Percentiles rank a stretch among this genome's conserved stretches.
phyloP scores from a whole-genome alignment of 1,140 invertebrate genomes.

The Bombus sylvicola region DNA sequence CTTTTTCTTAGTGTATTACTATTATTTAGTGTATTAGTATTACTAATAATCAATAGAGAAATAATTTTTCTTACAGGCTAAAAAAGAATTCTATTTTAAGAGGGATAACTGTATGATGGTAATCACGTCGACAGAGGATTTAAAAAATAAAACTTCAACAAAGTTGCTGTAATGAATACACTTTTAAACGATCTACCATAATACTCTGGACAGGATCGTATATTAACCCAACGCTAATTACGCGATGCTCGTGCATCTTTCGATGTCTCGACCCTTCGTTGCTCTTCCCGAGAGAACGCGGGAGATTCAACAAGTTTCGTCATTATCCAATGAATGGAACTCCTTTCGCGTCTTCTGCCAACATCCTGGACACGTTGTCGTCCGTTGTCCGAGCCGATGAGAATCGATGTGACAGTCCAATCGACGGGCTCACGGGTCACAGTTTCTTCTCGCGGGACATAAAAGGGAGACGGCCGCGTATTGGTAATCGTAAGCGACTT shows the following conservation, averaged over 20 bases:
- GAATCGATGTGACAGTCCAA: slow-evolving; percentile 68
- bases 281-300: neutral
- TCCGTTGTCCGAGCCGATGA: slow-evolving; percentile 39
- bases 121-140: neutral
- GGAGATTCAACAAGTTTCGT: slow-evolving; percentile 50
- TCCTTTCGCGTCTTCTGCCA: neutral
- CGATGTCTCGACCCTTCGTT: neutral
- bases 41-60: too few relatives aligned
- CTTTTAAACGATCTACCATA: slow-evolving; percentile 11
- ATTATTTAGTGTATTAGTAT: too few relatives aligned
- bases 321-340: slow-evolving; percentile 5
- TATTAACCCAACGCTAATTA: neutral
- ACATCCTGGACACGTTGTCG: slow-evolving; percentile 4
- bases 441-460: slow-evolving; percentile 49
- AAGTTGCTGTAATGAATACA: too few relatives aligned
- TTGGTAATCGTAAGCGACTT: slow-evolving; percentile 47
- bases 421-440: slow-evolving; percentile 56
- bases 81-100: too few relatives aligned
- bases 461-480: slow-evolving; percentile 38
- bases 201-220: neutral
- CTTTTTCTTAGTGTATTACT: too few relatives aligned
- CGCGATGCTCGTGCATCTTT: neutral
- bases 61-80: too few relatives aligned
- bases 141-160: neutral
- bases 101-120: neutral